These are phyloP conservation scores for Pagetopsis macropterus DNA, from an alignment of 2,797 vertebrate genomes.

Conservation along the genomic window DNA sequence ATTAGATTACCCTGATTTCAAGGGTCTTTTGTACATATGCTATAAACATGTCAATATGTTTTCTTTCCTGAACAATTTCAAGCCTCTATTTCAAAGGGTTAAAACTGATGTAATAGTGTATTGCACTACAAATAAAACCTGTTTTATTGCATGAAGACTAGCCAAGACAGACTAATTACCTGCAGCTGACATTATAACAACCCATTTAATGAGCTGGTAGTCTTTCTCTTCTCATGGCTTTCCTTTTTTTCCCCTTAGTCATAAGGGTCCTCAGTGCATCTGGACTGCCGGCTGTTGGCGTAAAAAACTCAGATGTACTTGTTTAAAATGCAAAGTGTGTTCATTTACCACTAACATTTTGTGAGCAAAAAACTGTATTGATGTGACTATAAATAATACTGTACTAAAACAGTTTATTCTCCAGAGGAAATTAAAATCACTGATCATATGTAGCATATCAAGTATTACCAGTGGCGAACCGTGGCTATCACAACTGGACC, in stretches of 20 bases:
- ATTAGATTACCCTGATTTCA: conserved; percentile 10
- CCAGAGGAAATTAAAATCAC: not conserved
- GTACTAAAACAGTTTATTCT: not conserved
- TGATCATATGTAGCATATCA: not conserved
- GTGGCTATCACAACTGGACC: too few relatives aligned
- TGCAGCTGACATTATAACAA: conserved; percentile 37
- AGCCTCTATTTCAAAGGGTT: conserved; percentile 1
- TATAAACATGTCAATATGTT: too few relatives aligned
- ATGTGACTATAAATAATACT: not conserved
- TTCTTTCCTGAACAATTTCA: not conserved
- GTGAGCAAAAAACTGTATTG: not conserved
- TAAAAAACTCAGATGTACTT: not conserved
- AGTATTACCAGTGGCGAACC: not conserved
- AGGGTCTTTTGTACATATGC: not conserved
- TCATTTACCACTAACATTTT: not conserved
- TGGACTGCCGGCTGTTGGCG: not conserved
- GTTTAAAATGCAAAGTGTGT: conserved; percentile 15
- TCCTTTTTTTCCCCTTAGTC: conserved; percentile 5
- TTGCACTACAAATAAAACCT: conserved; percentile 2
- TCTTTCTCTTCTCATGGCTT: conserved; percentile 32
- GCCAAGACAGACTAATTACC: conserved; percentile 33
- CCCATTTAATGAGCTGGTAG: conserved; percentile 37
- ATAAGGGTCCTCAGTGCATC: not conserved
- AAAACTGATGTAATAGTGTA: not conserved
- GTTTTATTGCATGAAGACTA: conserved; percentile 11